A percentile compares a stretch with the other conserved stretches of the same genome.
Conservation (phyloP, 2,888 invertebrate species). For the Galerucella pusilla region DNA sequence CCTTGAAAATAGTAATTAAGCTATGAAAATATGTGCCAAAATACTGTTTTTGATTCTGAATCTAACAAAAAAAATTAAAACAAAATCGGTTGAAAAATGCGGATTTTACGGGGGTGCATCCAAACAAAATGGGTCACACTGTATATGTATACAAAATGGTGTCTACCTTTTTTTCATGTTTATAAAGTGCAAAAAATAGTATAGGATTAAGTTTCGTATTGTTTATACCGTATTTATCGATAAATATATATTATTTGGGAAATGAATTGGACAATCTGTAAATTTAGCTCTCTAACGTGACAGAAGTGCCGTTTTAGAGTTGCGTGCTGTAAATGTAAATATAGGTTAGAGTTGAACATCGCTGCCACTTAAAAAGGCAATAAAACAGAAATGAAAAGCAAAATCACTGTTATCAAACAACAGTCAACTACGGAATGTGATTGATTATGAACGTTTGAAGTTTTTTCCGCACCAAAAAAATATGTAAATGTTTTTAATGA, state of each 20-base stretch:
- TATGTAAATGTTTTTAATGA: constrained; percentile 8
- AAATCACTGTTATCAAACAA: constrained; percentile 37
- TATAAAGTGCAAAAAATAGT: no score
- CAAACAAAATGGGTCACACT: no score
- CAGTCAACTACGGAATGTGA: constrained; percentile 28
- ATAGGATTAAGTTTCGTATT: no score
- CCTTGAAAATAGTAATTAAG: no score
- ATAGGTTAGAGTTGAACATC: constrained; percentile 45
- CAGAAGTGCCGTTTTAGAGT: constrained; percentile 9
- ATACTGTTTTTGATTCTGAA: no score
- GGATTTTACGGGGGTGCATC: no score
- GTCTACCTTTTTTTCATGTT: not conserved
- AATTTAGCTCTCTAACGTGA: constrained; percentile 10
- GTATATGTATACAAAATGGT: not conserved
- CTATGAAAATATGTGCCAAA: no score
- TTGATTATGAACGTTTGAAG: constrained; percentile 23
- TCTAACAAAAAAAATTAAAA: no score
- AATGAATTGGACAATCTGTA: not conserved
- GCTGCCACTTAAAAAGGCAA: constrained; percentile 41
- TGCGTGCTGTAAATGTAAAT: constrained; percentile 41
- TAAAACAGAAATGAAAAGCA: constrained; percentile 42
- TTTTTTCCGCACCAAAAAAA: not conserved
- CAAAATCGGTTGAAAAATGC: no score
- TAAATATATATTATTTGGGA: no score
- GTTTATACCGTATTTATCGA: no score